Base-by-base conservation (phyloP, 2,113 vertebrate genomes). In the Coturnix japonica region DNA sequence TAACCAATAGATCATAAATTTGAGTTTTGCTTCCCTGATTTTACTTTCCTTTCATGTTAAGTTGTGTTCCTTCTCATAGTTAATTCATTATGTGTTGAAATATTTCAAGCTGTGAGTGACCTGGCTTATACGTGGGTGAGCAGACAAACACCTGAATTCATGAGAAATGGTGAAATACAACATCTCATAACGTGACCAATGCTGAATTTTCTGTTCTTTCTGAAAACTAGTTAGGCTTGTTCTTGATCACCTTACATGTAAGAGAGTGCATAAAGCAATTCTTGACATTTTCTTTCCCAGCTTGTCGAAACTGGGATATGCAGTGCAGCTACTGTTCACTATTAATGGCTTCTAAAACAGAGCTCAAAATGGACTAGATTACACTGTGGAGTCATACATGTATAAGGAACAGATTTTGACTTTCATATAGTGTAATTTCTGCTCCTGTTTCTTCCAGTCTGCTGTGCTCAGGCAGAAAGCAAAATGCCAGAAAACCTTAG, bases 221-320 rank as follows among this genome's bases (percentile, higher is more conserved):
- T 82, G 56, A 80, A 90, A 92, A 85, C 83, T 60, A 61, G 91
- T 64, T 86, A 70, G 66, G 91, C 86, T 88, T 87, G 90, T 82
- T 96, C 63, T 72, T 84, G 53, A 76, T 94, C 67, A 80, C 85
- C 33, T 79, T 87, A 28, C 4, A 1, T 47, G 19, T 54, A 60
- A 63, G 44, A 73, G 1, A 44, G 6, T 63, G 19, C 72, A 17
- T 82, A 33, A 67, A 94, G 22, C 63, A 74, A 18, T 51, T 33
- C 22, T 69, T 71, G 41, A n/a, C 6, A 1, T 37, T 70, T 86
- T 83, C 57, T 85, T 82, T 76, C 20, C 21, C 46, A 39, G 28
- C 23, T 64, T 79, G 86, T 31, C 74, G 19, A 26, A 82, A 37
- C 1, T 19, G 5, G 13, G 25, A 43, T 6, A 5, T 57, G 46